phyloP scores from a whole-genome alignment of 2,113 vertebrate species.

The Morphnarchus princeps region DNA sequence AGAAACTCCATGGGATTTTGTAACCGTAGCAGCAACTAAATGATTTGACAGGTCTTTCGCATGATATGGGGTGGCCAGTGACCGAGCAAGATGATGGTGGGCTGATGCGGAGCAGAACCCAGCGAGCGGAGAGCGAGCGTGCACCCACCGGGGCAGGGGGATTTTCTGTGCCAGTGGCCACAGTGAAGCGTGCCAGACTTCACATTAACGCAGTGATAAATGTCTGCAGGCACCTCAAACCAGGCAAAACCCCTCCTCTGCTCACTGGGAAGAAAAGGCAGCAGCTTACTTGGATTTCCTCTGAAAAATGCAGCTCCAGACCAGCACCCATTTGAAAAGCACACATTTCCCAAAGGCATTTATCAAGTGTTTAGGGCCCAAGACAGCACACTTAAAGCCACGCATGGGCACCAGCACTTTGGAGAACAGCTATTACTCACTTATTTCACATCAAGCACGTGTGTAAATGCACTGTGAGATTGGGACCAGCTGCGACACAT shows the following conservation, averaged over 20 bases:
- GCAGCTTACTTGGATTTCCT: neutral
- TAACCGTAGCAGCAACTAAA: neutral
- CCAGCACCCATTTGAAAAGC: neutral
- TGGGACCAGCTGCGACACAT: fast-evolving
- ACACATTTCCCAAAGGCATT: neutral
- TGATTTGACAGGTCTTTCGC: neutral
- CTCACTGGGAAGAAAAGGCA: neutral
- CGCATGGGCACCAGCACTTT: neutral
- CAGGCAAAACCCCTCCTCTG: neutral
- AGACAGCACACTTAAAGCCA: neutral
- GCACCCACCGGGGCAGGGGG: fast-evolving
- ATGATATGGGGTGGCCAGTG: neutral
- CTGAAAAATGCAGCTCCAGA: neutral
- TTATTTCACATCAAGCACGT: fast-evolving
- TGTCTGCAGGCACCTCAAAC: neutral
- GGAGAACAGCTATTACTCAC: neutral
- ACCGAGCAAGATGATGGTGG: neutral
- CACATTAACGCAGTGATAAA: neutral
- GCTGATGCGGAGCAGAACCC: neutral
- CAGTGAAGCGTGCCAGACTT: neutral
- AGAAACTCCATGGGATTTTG: neutral
- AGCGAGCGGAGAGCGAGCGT: fast-evolving
- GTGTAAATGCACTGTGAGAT: neutral
- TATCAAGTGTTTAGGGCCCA: neutral
- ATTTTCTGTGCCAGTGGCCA: neutral